Evolutionary conservation across 1,140 invertebrate genomes (phyloP), one percentile per base, ranked within the genome.

Genomic region (Lepidurus couesii): DNA sequence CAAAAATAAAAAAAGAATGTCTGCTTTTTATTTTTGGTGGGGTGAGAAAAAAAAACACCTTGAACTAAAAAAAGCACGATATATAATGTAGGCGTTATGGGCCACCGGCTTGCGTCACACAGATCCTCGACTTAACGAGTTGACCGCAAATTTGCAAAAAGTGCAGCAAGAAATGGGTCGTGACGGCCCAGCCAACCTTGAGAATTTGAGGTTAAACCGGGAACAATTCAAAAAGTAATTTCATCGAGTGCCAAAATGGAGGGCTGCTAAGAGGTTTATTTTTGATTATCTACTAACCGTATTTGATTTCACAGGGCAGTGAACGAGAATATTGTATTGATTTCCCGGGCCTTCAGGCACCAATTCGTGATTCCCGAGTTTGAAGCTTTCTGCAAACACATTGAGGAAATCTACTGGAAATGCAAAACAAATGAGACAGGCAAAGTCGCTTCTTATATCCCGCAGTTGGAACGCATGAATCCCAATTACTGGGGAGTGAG

Each of bases 351-450:
- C 11, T 96, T 98, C 84, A 89, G 93, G 21, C 93, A 95, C 82
- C 93, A 98, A 83, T 96, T 98, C 83, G 91, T 98, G 26, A 95
- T 99, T 80, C 97, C 97, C 1, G 95, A 98, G 83, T 99, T 97
- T 86, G 88, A 90, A 76, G 91, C 92, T 80, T 98, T 99, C 84
- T 92, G 91, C 9, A 92, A 93, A 82, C 90, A 95, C 83, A 94
- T 98, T 73, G 94, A 97, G 83, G 93, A 97, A 81, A 93, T 98
- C 84, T 98, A 96, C 83, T 93, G 91, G 91, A 92, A 92, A 82
- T 95, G 93, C 83, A 95, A 96, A 84, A 89, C 89, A 24, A 94
- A 95, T 81, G 92, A 89, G 0, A 88, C 91, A 81, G 96, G 95
- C 76, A 94, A 96, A 86, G 89, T 93, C 7, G 96, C 96, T 3